These are phyloP conservation scores for Trichomalopsis sarcophagae DNA, from an alignment of 1,140 invertebrate species.

Conservation along the genomic window DNA sequence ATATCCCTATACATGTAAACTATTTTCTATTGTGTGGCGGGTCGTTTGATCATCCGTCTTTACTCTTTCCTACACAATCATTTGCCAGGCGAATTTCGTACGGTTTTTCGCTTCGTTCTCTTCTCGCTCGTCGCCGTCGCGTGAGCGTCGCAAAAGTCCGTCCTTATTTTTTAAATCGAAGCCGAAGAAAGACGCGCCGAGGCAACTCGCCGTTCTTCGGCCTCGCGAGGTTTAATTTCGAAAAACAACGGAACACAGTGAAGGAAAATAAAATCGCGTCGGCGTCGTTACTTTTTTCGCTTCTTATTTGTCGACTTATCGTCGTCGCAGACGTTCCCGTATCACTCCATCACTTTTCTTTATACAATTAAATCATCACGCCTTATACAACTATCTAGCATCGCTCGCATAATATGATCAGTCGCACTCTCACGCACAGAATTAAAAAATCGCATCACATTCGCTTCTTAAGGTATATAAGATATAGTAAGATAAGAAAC, in stretches of 20 bases:
- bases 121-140: background rate
- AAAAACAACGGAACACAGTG: slow-evolving; percentile 28
- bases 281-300: slow-evolving; percentile 34
- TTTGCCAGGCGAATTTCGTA: slow-evolving; percentile 18
- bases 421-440: slow-evolving; percentile 44
- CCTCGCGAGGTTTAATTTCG: slow-evolving; percentile 23
- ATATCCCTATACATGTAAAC: slow-evolving; percentile 65
- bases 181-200: background rate
- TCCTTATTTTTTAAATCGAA: slow-evolving; percentile 5
- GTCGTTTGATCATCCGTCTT: slow-evolving; percentile 38
- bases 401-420: slow-evolving; percentile 39
- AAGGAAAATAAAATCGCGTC: slow-evolving; percentile 45
- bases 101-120: background rate
- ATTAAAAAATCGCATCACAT: background rate
- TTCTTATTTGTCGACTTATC: slow-evolving; percentile 47
- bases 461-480: background rate
- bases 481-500: background rate
- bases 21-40: slow-evolving; percentile 66
- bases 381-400: slow-evolving; percentile 48
- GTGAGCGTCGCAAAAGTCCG: slow-evolving; percentile 30
- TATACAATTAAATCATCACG: slow-evolving; percentile 50
- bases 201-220: background rate
- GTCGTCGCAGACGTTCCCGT: slow-evolving; percentile 47
- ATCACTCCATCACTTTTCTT: slow-evolving; percentile 41
- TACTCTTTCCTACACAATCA: slow-evolving; percentile 4